These are phyloP conservation scores for Tetraneura akinire DNA, from an alignment of 1,140 invertebrate species.

Conservation along the genomic window DNA sequence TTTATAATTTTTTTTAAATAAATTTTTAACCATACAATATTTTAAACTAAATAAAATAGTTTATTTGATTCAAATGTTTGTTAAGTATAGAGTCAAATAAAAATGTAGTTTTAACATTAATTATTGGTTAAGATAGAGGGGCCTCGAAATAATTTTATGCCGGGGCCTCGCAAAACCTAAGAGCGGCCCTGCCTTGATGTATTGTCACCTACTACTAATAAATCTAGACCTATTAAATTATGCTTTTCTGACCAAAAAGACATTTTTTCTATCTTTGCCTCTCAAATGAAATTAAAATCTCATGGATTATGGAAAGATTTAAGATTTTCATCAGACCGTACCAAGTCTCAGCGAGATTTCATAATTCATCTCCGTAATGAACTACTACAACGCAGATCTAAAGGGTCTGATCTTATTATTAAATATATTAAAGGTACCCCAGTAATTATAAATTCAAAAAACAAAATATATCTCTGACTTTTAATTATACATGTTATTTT, in stretches of 20 bases:
- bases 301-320: neutral
- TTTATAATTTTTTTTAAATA: too few relatives aligned
- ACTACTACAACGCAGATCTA: neutral
- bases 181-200: too few relatives aligned
- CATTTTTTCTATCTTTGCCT: neutral
- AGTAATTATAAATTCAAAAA: neutral
- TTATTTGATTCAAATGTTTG: too few relatives aligned
- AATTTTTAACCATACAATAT: too few relatives aligned
- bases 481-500: neutral
- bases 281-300: neutral
- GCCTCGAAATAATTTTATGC: too few relatives aligned
- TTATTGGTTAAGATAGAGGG: too few relatives aligned
- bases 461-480: neutral
- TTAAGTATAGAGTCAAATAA: too few relatives aligned
- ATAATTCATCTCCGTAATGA: neutral
- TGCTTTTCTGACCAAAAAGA: neutral
- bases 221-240: slow-evolving; percentile 4
- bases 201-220: too few relatives aligned
- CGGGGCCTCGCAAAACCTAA: too few relatives aligned
- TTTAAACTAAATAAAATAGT: too few relatives aligned
- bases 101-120: too few relatives aligned
- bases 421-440: neutral
- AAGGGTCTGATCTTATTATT: neutral
- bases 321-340: neutral
- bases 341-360: neutral